These are phyloP conservation scores for Hyperoodon ampullatus DNA, from an alignment of 2,113 vertebrate species.

Conservation along the genomic window DNA sequence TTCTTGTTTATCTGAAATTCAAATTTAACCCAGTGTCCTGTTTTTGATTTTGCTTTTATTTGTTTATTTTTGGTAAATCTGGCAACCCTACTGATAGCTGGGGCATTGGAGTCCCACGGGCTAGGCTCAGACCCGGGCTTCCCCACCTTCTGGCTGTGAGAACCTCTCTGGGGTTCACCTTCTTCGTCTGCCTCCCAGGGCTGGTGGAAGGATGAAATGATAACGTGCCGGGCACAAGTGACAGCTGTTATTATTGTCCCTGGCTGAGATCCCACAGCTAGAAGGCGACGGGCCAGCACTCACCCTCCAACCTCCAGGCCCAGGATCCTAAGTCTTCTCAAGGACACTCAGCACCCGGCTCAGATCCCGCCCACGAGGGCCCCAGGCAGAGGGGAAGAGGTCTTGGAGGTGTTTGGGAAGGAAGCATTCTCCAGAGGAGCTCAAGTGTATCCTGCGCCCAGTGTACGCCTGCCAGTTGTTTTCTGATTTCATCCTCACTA, in stretches of 20 bases:
- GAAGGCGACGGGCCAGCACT: not conserved
- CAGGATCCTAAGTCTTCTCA: not conserved
- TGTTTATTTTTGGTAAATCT: not conserved
- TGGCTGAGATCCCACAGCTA: not conserved
- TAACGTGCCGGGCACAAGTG: not conserved
- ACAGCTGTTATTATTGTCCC: not conserved
- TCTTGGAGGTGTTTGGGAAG: not conserved
- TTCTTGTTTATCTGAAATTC: not conserved
- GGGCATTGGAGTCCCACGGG: not conserved
- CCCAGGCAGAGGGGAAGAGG: rapidly evolving
- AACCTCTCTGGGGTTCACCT: rapidly evolving
- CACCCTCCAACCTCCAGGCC: not conserved
- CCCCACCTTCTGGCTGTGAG: not conserved
- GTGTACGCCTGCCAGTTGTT: not conserved
- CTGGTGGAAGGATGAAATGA: not conserved
- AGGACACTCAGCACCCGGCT: not conserved
- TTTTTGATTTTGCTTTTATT: not conserved
- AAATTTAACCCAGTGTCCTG: not conserved
- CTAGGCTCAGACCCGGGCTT: not conserved
- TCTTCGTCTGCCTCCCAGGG: not conserved
- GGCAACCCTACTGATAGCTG: not conserved
- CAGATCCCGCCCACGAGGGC: rapidly evolving
- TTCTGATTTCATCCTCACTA: not conserved
- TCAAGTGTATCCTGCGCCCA: not conserved
- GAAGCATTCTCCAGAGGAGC: rapidly evolving